A percentile compares a stretch with the other conserved stretches of the same genome.
phyloP scores from a whole-genome alignment of 2,797 vertebrate species.

The Liparis tanakae region DNA sequence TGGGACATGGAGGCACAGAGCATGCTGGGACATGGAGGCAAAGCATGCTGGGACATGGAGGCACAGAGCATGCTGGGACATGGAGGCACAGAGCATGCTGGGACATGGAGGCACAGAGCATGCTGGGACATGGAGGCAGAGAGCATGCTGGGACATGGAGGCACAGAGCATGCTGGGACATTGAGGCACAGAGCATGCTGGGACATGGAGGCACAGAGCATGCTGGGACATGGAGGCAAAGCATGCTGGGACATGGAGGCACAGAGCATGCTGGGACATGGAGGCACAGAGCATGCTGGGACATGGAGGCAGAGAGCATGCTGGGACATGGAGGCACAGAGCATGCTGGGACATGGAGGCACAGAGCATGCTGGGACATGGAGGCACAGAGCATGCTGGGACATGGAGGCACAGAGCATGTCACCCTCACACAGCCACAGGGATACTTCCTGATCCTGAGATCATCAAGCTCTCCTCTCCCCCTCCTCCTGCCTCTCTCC shows the following conservation, averaged over 20 bases:
- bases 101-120: constrained; percentile 33
- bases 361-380: constrained; percentile 49
- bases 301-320: constrained; percentile 38
- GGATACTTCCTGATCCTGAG: no score
- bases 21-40: no score
- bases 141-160: constrained; percentile 43
- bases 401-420: not conserved
- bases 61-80: constrained; percentile 47
- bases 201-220: constrained; percentile 36
- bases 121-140: constrained; percentile 39
- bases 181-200: constrained; percentile 54
- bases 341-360: no score
- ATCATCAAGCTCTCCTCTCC: no score
- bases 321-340: constrained; percentile 30
- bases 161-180: no score
- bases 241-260: constrained; percentile 41
- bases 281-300: constrained; percentile 42
- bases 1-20: constrained; percentile 41
- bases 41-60: constrained; percentile 45
- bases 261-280: constrained; percentile 49
- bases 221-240: no score
- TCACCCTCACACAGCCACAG: constrained; percentile 35
- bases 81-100: constrained; percentile 41
- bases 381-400: constrained; percentile 42
- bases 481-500: no score